These are phyloP conservation scores for Clarias platycephalus DNA, from an alignment of 2,797 vertebrate genomes.

Conservation along the genomic window DNA sequence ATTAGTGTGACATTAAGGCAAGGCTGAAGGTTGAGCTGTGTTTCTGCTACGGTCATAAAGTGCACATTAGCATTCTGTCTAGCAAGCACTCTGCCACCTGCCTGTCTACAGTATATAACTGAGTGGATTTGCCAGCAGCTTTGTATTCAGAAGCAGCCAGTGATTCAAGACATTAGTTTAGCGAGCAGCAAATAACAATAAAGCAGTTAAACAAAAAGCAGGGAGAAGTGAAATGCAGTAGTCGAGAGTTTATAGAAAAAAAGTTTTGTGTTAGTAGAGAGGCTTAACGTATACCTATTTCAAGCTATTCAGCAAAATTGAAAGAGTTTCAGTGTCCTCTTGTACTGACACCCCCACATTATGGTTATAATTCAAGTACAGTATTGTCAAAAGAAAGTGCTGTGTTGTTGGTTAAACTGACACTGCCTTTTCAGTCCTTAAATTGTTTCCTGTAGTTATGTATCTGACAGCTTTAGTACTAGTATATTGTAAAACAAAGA, in stretches of 20 bases:
- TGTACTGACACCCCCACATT: background rate
- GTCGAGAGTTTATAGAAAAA: background rate
- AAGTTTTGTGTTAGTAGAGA: background rate
- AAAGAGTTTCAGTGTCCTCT: background rate
- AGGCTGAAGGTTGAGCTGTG: conserved; percentile 40
- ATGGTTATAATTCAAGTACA: background rate
- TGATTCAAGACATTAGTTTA: conserved; percentile 18
- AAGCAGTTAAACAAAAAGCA: conserved; percentile 9
- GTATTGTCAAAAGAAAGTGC: background rate
- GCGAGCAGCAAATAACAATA: conserved; percentile 26
- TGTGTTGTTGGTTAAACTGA: background rate
- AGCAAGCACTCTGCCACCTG: conserved; percentile 25
- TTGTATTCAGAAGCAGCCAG: conserved; percentile 10
- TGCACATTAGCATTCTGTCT: conserved; percentile 41
- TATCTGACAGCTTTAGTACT: background rate
- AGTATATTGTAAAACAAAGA: background rate
- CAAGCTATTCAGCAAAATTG: background rate
- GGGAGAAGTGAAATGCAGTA: background rate
- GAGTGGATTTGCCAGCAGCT: conserved; percentile 35
- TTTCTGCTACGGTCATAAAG: conserved; percentile 22
- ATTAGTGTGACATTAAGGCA: conserved; percentile 5
- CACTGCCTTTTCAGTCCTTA: background rate
- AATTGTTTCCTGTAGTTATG: background rate
- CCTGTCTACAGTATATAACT: conserved; percentile 31
- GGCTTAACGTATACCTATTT: conserved; percentile 27